Evolutionary conservation across 2,888 invertebrate genomes (phyloP), one percentile per base, ranked within the genome.

Genomic region (Portevinia maculata): DNA sequence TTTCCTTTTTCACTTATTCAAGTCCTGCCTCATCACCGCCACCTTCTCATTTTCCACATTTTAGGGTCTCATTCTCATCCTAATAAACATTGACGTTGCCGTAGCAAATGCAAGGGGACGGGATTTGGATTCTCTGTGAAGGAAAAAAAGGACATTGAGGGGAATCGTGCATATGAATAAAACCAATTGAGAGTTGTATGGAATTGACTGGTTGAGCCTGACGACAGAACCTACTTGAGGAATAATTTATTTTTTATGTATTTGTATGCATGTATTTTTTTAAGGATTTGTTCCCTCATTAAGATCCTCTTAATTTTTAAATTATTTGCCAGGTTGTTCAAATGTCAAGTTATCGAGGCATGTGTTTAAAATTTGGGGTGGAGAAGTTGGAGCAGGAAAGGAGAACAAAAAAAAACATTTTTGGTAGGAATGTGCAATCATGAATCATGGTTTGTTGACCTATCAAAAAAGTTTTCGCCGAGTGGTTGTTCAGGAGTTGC

Each of bases 1-100:
- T 78, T 60, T 83, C 83, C 71, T 78, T 83, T 59, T 78, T 67
- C 52, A 83, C 67, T 78, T 62, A 73, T 67, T 52, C 78, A 67
- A 48, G 78, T 76, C 69, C 32, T 59, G 1, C 41, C 24, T 13
- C 41, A 37, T 41, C 34, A 62, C 39, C 60, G 28, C 44, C 28
- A 44, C 46, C 21, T 11, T n/a, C n/a, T n/a, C n/a, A n/a, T n/a
- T n/a, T n/a, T 24, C 50, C 48, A 64, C 75, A 81, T 75, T 50
- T 67, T 52, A 57, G 48, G 21, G 50, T 70, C 64, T 64, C 39
- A 64, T 76, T 76, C 62, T 83, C 81, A 65, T 76, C 53, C 60
- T 67, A 55, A 50, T 55, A 60, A 75, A 69, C 67, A 34, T 74
- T 74, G 62, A 75, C 74, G 69, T 62, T 60, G 64, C 53, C 57